Conservation (phyloP, 2,888 invertebrate species). For the Mythimna impura region DNA sequence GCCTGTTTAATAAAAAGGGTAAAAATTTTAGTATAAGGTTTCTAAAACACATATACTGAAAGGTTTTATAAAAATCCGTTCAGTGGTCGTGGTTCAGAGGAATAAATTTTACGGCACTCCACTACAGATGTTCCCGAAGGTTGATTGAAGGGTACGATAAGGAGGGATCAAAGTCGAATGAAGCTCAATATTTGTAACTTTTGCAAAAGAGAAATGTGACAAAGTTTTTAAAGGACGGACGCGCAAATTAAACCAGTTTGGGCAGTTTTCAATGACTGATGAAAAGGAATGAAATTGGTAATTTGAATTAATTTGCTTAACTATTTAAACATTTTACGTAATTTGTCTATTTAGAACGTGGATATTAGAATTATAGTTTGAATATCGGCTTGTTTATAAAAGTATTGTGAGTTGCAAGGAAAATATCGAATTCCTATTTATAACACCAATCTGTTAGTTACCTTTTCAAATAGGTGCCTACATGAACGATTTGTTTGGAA, state of each 20-base stretch:
- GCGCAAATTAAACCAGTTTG: constrained; percentile 44
- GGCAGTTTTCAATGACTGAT: constrained; percentile 12
- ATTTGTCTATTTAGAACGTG: not conserved
- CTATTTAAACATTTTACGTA: not conserved
- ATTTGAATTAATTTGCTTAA: constrained; percentile 19
- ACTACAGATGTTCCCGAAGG: constrained; percentile 26
- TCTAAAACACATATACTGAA: no score
- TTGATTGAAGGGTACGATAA: constrained; percentile 43
- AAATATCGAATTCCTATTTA: constrained; percentile 19
- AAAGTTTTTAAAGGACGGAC: constrained; percentile 4
- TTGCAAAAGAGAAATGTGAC: not conserved
- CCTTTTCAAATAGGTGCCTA: constrained; percentile 7
- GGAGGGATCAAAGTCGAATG: constrained; percentile 37
- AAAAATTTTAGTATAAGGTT: no score
- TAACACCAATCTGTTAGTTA: not conserved
- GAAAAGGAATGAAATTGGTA: not conserved
- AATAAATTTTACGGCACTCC: no score
- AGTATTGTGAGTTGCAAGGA: not conserved
- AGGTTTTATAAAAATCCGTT: no score
- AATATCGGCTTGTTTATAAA: not conserved
- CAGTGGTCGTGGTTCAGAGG: no score
- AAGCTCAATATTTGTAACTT: not conserved
- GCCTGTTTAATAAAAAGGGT: no score
- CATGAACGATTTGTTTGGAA: not conserved
- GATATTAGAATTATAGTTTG: not conserved